Percentiles rank a stretch among this genome's conserved stretches.
phyloP scores from a whole-genome alignment of 2,113 vertebrate genomes.

The Clarias batrachus region DNA sequence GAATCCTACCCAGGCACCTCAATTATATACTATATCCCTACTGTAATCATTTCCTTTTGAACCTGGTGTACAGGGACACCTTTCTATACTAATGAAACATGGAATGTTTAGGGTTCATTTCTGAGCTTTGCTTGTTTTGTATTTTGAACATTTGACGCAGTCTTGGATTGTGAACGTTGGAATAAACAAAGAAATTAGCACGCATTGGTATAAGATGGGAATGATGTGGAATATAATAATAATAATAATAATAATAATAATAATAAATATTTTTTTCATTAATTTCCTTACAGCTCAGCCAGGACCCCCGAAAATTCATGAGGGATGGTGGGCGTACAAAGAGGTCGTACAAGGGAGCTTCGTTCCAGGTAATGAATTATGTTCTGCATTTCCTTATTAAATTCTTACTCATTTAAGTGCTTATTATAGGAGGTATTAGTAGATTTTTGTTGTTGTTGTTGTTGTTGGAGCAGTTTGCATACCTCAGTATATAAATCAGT shows the following conservation, averaged over 20 bases:
- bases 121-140: conserved; percentile 41
- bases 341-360: conserved; percentile 99
- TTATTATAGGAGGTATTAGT: neutral
- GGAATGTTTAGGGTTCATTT: conserved; percentile 25
- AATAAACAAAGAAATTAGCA: neutral
- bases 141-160: conserved; percentile 29
- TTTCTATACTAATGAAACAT: conserved; percentile 62
- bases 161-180: conserved; percentile 35
- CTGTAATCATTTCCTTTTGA: conserved; percentile 64
- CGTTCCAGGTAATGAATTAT: conserved; percentile 86
- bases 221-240: neutral
- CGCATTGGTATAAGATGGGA: neutral
- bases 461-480: neutral
- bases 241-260: conserved; percentile 6
- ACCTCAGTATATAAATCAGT: neutral
- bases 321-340: conserved; percentile 99
- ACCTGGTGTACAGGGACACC: conserved; percentile 54
- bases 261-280: conserved; percentile 37
- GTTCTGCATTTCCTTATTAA: neutral
- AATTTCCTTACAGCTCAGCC: conserved; percentile 83
- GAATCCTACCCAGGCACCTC: conserved; percentile 65
- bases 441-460: neutral
- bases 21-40: conserved; percentile 66
- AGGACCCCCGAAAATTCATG: conserved; percentile 95
- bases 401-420: neutral